Evolutionary conservation across 2,797 vertebrate genomes (phyloP).

Genomic region (Sebastiscus tertius): DNA sequence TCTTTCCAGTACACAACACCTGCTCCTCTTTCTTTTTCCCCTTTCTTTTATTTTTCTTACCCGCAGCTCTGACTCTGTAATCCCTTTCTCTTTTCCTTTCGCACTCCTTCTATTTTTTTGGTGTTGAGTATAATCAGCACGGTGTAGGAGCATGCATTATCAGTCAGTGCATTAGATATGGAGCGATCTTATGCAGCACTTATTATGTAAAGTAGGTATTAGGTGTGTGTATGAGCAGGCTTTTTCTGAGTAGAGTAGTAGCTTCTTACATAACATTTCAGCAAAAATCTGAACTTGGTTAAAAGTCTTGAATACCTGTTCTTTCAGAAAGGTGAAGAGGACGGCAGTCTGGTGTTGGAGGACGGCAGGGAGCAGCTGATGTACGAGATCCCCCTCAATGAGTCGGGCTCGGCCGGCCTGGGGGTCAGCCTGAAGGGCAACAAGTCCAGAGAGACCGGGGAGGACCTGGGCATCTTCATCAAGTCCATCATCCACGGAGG

Average conservation of each 20-base stretch:
- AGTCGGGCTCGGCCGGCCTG: constrained; percentile 93
- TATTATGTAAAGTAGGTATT: constrained; percentile 41
- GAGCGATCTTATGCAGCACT: constrained; percentile 15
- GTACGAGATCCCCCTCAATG: constrained; percentile 96
- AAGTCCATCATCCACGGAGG: constrained; percentile 97
- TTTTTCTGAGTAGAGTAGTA: background rate
- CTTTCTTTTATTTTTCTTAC: background rate
- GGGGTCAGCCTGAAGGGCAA: constrained; percentile 97
- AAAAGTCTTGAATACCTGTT: background rate
- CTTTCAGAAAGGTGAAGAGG: constrained; percentile 88
- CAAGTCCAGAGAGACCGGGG: constrained; percentile 92
- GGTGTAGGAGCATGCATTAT: constrained; percentile 34
- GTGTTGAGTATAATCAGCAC: constrained; percentile 29
- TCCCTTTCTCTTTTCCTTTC: constrained; percentile 18
- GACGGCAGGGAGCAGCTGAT: constrained; percentile 92
- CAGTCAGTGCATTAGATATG: constrained; percentile 27
- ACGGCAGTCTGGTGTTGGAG: constrained; percentile 55
- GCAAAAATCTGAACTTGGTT: background rate
- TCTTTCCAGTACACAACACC: constrained; percentile 46
- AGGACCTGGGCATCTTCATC: constrained; percentile 97
- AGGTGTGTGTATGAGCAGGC: constrained; percentile 9
- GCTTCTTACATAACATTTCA: background rate
- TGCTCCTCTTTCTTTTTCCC: constrained; percentile 18
- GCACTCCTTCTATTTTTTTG: background rate
- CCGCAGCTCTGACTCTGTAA: constrained; percentile 37